Conservation (phyloP, 2,113 vertebrate genomes). For the Perccottus glenii region DNA sequence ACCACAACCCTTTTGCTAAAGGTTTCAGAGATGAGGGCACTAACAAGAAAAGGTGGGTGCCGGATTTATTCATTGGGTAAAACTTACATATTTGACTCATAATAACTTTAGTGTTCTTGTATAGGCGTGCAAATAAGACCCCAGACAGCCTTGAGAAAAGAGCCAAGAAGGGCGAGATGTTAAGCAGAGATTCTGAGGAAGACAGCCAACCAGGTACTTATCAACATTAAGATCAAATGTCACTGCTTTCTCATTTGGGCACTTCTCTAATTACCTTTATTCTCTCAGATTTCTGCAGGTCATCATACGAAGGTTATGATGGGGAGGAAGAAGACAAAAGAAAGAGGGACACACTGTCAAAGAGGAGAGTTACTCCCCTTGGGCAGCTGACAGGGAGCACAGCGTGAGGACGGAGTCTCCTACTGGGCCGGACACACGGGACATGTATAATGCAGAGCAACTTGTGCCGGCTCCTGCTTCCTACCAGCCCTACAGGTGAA, state of each 20-base stretch:
- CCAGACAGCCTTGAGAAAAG: conserved; percentile 60
- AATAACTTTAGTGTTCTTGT: conserved; percentile 5
- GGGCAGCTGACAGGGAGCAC: conserved; percentile 78
- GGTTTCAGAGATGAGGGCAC: conserved; percentile 89
- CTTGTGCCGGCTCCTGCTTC: conserved; percentile 78
- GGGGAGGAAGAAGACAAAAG: conserved; percentile 69
- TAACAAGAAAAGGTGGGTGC: conserved; percentile 82
- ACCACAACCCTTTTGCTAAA: conserved; percentile 93
- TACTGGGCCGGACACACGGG: conserved; percentile 69
- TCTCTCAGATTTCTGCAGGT: conserved; percentile 63
- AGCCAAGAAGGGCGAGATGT: conserved; percentile 50
- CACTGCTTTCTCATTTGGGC: not conserved
- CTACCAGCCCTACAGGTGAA: conserved; percentile 84
- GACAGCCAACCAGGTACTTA: conserved; percentile 67
- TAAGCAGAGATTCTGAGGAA: conserved; percentile 64
- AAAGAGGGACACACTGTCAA: conserved; percentile 66
- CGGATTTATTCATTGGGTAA: not conserved
- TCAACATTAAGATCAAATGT: too few species aligned
- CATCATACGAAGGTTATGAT: conserved; percentile 69
- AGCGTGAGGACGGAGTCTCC: conserved; percentile 73
- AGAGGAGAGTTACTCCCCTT: conserved; percentile 80
- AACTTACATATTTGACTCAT: not conserved
- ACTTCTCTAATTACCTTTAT: not conserved
- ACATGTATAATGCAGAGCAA: conserved; percentile 82
- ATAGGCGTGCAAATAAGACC: conserved; percentile 73